phyloP scores from a whole-genome alignment of 2,113 vertebrate species.

The Onychostoma macrolepis region DNA sequence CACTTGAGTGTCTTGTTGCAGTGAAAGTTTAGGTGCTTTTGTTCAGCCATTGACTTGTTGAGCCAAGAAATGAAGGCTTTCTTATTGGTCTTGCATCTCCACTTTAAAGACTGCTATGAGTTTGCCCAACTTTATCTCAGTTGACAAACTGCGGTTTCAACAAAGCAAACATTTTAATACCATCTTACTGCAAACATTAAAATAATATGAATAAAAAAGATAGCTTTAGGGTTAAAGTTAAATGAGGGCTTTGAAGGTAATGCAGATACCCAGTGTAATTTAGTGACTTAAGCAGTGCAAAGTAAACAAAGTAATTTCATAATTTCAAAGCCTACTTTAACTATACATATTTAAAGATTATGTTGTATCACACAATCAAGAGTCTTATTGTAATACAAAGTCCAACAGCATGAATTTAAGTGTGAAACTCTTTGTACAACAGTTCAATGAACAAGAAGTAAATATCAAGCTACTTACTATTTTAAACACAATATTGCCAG shows the following conservation, averaged over 20 bases:
- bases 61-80: conserved; percentile 13
- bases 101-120: conserved; percentile 7
- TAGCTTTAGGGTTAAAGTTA: not conserved
- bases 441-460: not conserved
- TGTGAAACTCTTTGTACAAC: not conserved
- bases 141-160: not conserved
- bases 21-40: conserved; percentile 21
- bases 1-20: not conserved
- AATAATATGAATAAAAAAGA: not conserved
- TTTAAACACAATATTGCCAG: not conserved
- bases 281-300: not conserved
- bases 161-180: not conserved
- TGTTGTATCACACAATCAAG: not conserved
- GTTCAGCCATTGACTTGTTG: conserved; percentile 5
- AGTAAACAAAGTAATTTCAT: not conserved
- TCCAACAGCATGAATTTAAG: not conserved
- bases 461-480: not conserved
- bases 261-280: not conserved
- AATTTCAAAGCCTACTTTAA: not conserved
- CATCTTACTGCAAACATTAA: not conserved
- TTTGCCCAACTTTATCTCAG: not conserved
- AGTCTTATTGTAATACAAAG: not conserved
- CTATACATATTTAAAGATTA: not conserved
- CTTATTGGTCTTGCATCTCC: not conserved
- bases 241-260: not conserved